Conservation (phyloP, 1,140 invertebrate genomes). For the Brachionus rubens region DNA sequence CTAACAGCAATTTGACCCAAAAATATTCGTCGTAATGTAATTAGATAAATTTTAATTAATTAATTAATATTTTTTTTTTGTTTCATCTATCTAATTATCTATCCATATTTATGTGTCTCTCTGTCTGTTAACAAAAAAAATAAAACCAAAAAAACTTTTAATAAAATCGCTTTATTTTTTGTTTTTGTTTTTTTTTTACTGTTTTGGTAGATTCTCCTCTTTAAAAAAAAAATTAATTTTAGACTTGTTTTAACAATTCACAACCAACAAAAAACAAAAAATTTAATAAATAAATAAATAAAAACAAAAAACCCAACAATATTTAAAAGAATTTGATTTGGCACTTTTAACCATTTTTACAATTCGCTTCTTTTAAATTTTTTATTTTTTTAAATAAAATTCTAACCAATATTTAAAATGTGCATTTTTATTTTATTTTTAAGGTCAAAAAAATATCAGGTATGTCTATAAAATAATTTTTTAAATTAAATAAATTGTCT, state of each 20-base stretch:
- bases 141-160: too few species aligned
- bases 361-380: too few species aligned
- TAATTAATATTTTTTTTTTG: too few species aligned
- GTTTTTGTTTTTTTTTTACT: not conserved
- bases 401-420: not conserved
- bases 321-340: not conserved
- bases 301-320: too few species aligned
- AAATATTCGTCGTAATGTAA: conserved; percentile 28
- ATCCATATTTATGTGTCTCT: too few species aligned
- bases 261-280: too few species aligned
- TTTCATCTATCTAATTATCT: too few species aligned
- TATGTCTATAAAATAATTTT: not conserved
- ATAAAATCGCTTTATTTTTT: too few species aligned
- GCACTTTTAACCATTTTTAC: not conserved
- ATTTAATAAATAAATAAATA: too few species aligned
- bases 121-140: too few species aligned
- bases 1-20: not conserved
- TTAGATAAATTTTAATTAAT: too few species aligned
- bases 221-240: not conserved
- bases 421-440: not conserved
- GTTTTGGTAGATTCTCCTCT: not conserved
- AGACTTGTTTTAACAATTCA: too few species aligned
- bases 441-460: not conserved
- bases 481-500: not conserved
- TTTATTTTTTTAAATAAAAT: not conserved